These are phyloP conservation scores for Apoda limacodes DNA, from an alignment of 2,888 invertebrate species.

Conservation along the genomic window DNA sequence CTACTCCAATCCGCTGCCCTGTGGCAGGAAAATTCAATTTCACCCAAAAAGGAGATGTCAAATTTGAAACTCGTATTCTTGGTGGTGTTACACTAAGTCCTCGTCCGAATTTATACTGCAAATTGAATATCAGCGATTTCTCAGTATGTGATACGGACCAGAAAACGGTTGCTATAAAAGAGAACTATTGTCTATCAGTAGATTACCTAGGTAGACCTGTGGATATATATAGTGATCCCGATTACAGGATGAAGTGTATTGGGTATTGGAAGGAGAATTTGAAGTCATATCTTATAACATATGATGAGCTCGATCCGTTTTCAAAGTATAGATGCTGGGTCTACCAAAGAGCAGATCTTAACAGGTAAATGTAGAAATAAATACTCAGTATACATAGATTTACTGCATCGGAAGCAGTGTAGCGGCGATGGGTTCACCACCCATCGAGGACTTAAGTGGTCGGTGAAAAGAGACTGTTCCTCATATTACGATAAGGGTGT, in stretches of 20 bases:
- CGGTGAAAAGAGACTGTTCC: too few relatives aligned
- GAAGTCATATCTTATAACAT: conserved; percentile 95
- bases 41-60: conserved; percentile 89
- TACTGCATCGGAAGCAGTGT: too few relatives aligned
- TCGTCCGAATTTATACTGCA: conserved; percentile 91
- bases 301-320: conserved; percentile 95
- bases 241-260: conserved; percentile 96
- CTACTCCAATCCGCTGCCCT: conserved; percentile 93
- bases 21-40: conserved; percentile 97
- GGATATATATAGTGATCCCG: conserved; percentile 96
- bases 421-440: too few relatives aligned
- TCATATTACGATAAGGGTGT: too few relatives aligned
- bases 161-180: conserved; percentile 94
- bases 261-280: conserved; percentile 99
- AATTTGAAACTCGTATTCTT: conserved; percentile 92
- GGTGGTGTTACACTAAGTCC: conserved; percentile 96
- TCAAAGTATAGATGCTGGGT: conserved; percentile 98
- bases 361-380: too few relatives aligned
- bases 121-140: conserved; percentile 94
- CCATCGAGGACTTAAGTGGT: too few relatives aligned
- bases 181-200: conserved; percentile 96
- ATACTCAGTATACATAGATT: too few relatives aligned
- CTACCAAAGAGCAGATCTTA: conserved; percentile 94
- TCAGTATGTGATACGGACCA: conserved; percentile 96
- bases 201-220: conserved; percentile 95